Base-by-base conservation (phyloP, 1,140 invertebrate genomes). In the Drosophila bifasciata region DNA sequence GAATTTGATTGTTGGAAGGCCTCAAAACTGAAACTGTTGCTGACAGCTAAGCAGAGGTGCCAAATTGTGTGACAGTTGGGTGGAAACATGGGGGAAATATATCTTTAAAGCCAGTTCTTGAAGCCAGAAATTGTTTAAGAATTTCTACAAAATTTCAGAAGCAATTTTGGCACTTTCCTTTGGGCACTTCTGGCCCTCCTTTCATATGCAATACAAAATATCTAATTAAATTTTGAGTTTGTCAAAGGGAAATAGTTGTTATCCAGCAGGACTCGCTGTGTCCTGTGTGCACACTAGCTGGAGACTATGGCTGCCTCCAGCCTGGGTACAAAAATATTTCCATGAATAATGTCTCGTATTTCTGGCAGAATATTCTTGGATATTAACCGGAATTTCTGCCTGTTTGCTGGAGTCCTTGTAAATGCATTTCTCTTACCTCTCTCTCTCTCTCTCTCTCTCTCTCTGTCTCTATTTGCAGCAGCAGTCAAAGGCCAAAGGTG, bases 231-330 rank as follows among this genome's bases (percentile, higher is more conserved):
- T 66, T 75, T 75, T 58, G 21, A 21, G 36, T 75, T 75, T 67
- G 61, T 75, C 71, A 75, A 75, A 75, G 72, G 46, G n/a, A 75
- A 75, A 75, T 75, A 75, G 60, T 75, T 75, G 46, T 56, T 15
- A 21, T 7, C 43, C 40, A 41, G 3, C 11, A 11, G 32, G 4
- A 1, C 32, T 0, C 11, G 32, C 32, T 3, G n/a, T 3, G 11
- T 36, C 32, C 32, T 36, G 32, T 36, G 32, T 60, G 58, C 45
- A 64, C 50, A 53, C 53, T 67, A 16, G 39, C 28, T 28, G 28
- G 64, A 49, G 50, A 68, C 32, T 68, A 45, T 55, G 63, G 32
- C 49, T 55, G 11, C 28, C 28, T 28, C 7, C 8, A n/a, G 3
- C 3, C 32, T n/a, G n/a, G n/a, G n/a, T n/a, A n/a, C n/a, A n/a